Evolutionary conservation across 2,888 invertebrate species (phyloP).

Genomic region (Drosophila anceps): DNA sequence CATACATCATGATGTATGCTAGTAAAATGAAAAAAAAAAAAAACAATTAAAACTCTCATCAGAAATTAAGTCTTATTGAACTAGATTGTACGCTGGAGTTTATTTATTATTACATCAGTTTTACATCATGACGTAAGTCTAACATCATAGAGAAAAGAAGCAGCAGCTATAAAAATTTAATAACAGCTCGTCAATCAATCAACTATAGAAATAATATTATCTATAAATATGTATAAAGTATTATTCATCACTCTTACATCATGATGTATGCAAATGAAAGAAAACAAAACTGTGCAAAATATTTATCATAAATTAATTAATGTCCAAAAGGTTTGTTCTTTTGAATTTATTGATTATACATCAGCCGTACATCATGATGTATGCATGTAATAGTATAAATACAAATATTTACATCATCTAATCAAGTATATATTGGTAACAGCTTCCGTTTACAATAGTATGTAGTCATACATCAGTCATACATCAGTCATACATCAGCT

Average conservation of each 20-base stretch:
- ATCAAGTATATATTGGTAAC: too few relatives aligned
- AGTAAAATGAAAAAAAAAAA: background rate
- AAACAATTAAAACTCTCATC: background rate
- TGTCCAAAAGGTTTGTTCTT: background rate
- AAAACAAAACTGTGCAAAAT: background rate
- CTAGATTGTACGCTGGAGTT: background rate
- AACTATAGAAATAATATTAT: too few relatives aligned
- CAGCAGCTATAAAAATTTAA: background rate
- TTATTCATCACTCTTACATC: background rate
- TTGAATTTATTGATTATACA: background rate
- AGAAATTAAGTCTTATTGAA: too few relatives aligned
- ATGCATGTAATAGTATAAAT: too few relatives aligned
- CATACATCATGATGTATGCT: slow-evolving; percentile 7
- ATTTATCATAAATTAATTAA: background rate
- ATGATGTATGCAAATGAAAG: background rate
- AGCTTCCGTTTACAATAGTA: too few relatives aligned
- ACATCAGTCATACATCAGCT: background rate
- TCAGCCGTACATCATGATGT: slow-evolving; percentile 2
- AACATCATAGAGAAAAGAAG: background rate
- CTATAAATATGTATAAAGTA: background rate
- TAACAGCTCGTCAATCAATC: background rate
- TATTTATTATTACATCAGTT: background rate
- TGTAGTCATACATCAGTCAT: too few relatives aligned
- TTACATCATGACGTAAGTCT: background rate
- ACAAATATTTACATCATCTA: background rate